Conservation (phyloP, 2,797 vertebrate species). For the Enteromius argenteus region DNA sequence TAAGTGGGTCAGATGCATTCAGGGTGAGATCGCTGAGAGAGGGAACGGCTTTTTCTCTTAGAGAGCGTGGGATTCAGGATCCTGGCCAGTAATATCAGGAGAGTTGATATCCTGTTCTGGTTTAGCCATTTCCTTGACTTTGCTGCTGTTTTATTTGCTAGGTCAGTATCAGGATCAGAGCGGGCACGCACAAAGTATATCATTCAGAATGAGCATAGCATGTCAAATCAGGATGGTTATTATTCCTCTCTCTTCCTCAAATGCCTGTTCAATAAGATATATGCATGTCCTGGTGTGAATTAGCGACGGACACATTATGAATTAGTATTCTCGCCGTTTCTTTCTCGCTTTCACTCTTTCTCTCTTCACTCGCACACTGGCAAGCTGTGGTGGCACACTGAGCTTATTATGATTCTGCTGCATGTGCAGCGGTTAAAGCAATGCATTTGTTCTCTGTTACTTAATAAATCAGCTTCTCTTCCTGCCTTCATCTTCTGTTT, state of each 20-base stretch:
- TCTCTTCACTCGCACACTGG: constrained; percentile 52
- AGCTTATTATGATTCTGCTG: constrained; percentile 64
- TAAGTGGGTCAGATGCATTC: constrained; percentile 45
- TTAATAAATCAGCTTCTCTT: constrained; percentile 52
- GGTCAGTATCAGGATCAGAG: constrained; percentile 42
- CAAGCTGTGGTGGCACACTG: constrained; percentile 58
- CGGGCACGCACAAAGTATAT: constrained; percentile 25
- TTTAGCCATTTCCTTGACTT: constrained; percentile 42
- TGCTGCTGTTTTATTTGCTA: constrained; percentile 51
- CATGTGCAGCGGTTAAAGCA: constrained; percentile 49
- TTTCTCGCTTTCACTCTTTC: constrained; percentile 47
- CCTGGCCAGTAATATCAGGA: constrained; percentile 46
- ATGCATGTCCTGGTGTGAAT: constrained; percentile 52
- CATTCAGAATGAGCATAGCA: constrained; percentile 41
- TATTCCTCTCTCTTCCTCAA: constrained; percentile 17
- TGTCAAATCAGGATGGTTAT: constrained; percentile 20
- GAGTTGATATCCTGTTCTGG: constrained; percentile 49
- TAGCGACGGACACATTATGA: constrained; percentile 45
- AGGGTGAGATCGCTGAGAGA: constrained; percentile 32
- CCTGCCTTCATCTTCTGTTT: constrained; percentile 7
- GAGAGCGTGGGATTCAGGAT: constrained; percentile 56
- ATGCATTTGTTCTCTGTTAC: constrained; percentile 39
- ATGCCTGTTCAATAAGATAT: constrained; percentile 24
- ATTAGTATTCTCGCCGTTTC: constrained; percentile 37
- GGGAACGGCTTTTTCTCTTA: constrained; percentile 22